Evolutionary conservation across 2,113 vertebrate genomes (phyloP), one percentile per base, ranked within the genome.

Genomic region (Oxyura jamaicensis): DNA sequence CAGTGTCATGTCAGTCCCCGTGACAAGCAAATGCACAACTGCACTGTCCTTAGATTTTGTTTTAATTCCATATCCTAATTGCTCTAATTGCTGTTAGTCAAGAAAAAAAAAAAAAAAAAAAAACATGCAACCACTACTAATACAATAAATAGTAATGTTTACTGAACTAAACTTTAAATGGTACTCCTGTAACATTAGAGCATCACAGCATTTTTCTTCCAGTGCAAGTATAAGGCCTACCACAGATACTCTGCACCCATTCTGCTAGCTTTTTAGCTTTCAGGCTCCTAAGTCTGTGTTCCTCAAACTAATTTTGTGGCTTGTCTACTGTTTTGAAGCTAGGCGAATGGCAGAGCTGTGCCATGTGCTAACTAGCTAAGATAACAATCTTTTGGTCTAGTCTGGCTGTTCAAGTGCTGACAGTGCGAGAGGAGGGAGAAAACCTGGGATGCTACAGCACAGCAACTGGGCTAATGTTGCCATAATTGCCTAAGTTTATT

Each of bases 381-480:
- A 42, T 29, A 62, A 74, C n/a, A 33, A 66, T 11, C 15, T 75
- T 33, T 29, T 42, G 46, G 41, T 29, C 29, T 77, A 68, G 29
- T 2, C 18, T 33, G 53, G 66, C 50, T 73, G 42, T 72, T 62
- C 46, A 66, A 87, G 41, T 41, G 56, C 33, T 23, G 41, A 42
- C 28, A 75, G 42, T 2, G 26, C 0, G 3, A 86, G 13, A 85
- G 20, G 19, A 60, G 8, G 69, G 44, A 63, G n/a, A 77, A 80
- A 67, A 86, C 5, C 6, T 0, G 0, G 35, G 39, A 92, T 1
- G 6, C 25, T 9, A 6, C 3, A 23, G 48, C 85, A 55, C 33
- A 60, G 36, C 22, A 84, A 29, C 22, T 11, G 28, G 26, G 33
- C 19, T 17, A 50, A 77, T 9, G 4, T 0, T 46, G 52, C 11